Conservation (phyloP, 2,113 vertebrate species). For the Cyanistes caeruleus region DNA sequence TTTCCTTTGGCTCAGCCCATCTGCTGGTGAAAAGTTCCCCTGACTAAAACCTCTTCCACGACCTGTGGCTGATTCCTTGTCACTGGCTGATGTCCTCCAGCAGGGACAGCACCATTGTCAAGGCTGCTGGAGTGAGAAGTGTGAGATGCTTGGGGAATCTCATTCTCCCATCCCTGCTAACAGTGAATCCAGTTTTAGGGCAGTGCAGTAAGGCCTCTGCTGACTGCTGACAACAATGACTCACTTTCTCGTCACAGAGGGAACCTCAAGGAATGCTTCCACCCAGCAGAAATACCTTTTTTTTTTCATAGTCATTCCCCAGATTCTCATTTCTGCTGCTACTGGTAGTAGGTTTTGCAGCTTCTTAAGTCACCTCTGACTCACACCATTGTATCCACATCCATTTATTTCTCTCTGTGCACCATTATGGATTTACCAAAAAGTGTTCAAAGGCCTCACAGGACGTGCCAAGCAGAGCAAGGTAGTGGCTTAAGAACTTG, state of each 20-base stretch:
- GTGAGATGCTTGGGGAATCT: not conserved
- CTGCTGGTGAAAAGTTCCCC: constrained; percentile 10
- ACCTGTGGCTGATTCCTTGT: not conserved
- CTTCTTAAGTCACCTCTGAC: not conserved
- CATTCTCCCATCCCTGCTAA: not conserved
- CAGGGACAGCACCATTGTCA: not conserved
- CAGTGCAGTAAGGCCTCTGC: not conserved
- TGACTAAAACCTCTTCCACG: not conserved
- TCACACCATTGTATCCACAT: not conserved
- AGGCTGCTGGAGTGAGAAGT: not conserved
- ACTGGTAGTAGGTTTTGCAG: not conserved
- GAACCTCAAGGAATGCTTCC: not conserved
- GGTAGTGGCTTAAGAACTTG: not conserved
- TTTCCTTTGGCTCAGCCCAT: not conserved
- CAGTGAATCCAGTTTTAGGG: not conserved
- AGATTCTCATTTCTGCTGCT: not conserved
- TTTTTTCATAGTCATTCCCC: not conserved
- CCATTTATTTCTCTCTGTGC: not conserved
- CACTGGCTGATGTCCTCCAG: not conserved
- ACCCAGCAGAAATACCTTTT: not conserved
- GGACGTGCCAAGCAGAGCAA: not conserved
- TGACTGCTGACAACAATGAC: not conserved
- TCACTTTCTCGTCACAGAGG: not conserved
- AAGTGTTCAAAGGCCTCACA: not conserved
- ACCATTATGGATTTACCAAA: not conserved